Conservation (phyloP, 2,888 invertebrate genomes). For the Orthonevra nobilis region DNA sequence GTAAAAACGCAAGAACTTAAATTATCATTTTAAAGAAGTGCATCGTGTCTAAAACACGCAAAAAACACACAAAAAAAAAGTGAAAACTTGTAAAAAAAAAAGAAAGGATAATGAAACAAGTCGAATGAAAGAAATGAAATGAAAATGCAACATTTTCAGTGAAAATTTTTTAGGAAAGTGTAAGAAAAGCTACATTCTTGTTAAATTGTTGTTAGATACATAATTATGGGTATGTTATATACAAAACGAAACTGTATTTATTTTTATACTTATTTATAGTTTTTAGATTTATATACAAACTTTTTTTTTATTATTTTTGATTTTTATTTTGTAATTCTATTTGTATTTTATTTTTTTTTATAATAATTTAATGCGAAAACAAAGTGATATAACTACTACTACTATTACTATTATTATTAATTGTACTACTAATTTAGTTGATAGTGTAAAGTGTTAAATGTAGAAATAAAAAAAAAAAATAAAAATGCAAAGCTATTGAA, state of each 20-base stretch:
- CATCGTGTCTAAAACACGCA: constrained; percentile 54
- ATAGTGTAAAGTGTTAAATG: constrained; percentile 47
- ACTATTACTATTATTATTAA: constrained; percentile 48
- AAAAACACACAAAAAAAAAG: constrained; percentile 43
- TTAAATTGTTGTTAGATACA: constrained; percentile 71
- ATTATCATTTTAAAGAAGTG: constrained; percentile 49
- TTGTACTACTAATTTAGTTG: constrained; percentile 56
- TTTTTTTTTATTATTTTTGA: constrained; percentile 37
- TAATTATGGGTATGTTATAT: constrained; percentile 64
- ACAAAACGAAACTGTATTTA: constrained; percentile 66
- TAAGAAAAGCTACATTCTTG: constrained; percentile 55
- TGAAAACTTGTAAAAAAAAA: constrained; percentile 59
- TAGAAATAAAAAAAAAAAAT: constrained; percentile 5
- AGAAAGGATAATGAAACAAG: constrained; percentile 68
- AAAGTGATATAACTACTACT: constrained; percentile 68
- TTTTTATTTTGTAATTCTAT: constrained; percentile 53
- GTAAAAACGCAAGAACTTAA: constrained; percentile 45
- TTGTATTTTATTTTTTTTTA: constrained; percentile 69
- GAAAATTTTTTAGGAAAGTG: constrained; percentile 33
- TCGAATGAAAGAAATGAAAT: constrained; percentile 64
- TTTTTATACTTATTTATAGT: constrained; percentile 66
- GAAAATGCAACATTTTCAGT: constrained; percentile 51
- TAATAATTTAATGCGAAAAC: constrained; percentile 67
- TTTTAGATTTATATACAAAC: constrained; percentile 54
- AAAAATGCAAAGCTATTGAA: background rate